Evolutionary conservation across 2,888 invertebrate species (phyloP), one percentile per base, ranked within the genome.

Genomic region (Patella caerulea): DNA sequence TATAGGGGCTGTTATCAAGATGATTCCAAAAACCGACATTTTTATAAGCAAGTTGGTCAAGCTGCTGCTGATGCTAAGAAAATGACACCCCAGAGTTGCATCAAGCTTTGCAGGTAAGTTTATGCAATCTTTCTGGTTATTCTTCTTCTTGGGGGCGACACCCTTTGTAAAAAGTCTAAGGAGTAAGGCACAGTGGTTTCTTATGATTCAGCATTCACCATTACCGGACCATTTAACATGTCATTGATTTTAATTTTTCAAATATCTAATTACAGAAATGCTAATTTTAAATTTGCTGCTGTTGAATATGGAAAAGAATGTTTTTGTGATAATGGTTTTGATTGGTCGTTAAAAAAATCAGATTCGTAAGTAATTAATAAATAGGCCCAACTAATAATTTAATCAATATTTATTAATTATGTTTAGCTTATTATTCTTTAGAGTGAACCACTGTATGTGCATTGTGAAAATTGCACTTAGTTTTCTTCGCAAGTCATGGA

Each of bases 301-400:
- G 84, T 85, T 1, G 81, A 85, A 59, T 83, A 83, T 72, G 82
- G 82, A 0, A 77, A 78, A 11, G 79, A 83, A 59, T 88, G 88
- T 82, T 86, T 77, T 79, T 88, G 88, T 83, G 86, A 87, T 77
- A 85, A 86, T 74, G 81, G 83, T 19, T 76, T 86, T 29, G 79
- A 83, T 59, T 78, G 82, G 81, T 73, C 69, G n/a, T 73, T 75
- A 29, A 85, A 85, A 54, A 76, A 70, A 29, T 71, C 72, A 5
- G 87, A 87, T 69, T 76, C 78, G 87, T 87, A 73, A 70, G 82
- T 77, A 45, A 45, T 45, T 45, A 45, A 5, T 45, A 45, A 45
- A 45, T 9, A 45, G 45, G 9, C 9, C 45, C 7, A 0, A 45
- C 9, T 45, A 45, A 45, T 45, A 45, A 45, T 45, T 45, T 45